These are phyloP conservation scores for Lepus europaeus DNA, from an alignment of 2,113 vertebrate genomes.

Conservation along the genomic window DNA sequence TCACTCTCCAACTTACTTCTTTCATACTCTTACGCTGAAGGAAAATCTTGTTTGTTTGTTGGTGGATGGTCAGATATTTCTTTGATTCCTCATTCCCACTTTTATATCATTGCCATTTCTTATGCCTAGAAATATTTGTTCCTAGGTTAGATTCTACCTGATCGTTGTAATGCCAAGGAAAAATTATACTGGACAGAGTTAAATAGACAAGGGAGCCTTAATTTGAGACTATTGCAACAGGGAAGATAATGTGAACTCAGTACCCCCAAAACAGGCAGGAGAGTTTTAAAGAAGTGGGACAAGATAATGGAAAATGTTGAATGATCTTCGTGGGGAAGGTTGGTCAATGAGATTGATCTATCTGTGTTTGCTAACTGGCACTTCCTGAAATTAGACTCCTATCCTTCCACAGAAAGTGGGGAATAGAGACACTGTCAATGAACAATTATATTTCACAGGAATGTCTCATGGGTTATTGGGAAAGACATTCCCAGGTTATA, in stretches of 20 bases:
- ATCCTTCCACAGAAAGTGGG: neutral
- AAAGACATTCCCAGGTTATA: neutral
- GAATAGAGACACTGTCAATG: neutral
- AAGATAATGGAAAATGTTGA: conserved; percentile 15
- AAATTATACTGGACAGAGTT: neutral
- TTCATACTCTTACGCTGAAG: neutral
- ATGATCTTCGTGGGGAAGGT: neutral
- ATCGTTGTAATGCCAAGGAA: neutral
- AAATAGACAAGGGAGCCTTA: neutral
- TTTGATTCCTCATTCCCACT: conserved; percentile 21
- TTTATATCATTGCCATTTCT: neutral
- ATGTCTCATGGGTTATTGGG: neutral
- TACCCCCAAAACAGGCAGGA: neutral
- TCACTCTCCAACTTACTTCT: neutral
- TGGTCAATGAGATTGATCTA: neutral
- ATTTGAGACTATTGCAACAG: neutral
- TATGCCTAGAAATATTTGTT: conserved; percentile 41
- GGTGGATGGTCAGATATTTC: neutral
- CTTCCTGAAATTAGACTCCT: conserved; percentile 40
- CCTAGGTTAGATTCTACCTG: neutral
- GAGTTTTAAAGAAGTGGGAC: neutral
- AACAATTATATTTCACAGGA: conserved; percentile 32
- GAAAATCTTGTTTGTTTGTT: neutral
- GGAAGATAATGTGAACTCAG: neutral
- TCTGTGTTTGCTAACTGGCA: conserved; percentile 50